phyloP scores from a whole-genome alignment of 2,797 vertebrate genomes.

The Poecilia velifera region DNA sequence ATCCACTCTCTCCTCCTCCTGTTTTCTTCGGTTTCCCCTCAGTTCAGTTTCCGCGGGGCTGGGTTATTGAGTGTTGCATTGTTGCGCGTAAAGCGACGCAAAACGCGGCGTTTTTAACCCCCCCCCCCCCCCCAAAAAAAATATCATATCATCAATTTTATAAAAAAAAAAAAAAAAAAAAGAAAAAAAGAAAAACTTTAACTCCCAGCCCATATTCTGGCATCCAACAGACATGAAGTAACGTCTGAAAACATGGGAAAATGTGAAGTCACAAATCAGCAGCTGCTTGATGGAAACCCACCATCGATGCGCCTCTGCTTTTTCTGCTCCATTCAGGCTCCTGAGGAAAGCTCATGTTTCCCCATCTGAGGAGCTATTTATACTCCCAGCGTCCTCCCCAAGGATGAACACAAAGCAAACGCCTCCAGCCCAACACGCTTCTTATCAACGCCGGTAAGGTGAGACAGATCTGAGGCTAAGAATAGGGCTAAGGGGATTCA shows the following conservation, averaged over 20 bases:
- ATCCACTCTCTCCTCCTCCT: conserved; percentile 38
- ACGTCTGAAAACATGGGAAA: not conserved
- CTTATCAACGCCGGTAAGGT: conserved; percentile 53
- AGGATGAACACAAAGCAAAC: conserved; percentile 58
- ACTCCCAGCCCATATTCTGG: not conserved
- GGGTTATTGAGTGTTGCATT: conserved; percentile 55
- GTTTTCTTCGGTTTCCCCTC: conserved; percentile 26
- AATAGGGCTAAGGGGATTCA: conserved; percentile 64
- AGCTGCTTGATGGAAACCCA: conserved; percentile 18
- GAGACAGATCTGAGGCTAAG: conserved; percentile 67
- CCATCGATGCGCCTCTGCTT: conserved; percentile 22
- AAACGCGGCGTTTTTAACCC: not conserved
- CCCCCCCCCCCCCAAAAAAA: too few species aligned
- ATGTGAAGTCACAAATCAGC: not conserved
- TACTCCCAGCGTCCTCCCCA: conserved; percentile 29
- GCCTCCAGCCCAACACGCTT: conserved; percentile 19
- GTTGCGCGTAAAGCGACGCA: conserved; percentile 1
- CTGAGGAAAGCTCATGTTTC: conserved; percentile 53
- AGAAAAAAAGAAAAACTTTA: not conserved
- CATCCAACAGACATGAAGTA: not conserved
- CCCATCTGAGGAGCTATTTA: conserved; percentile 54
- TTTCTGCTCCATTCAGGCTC: conserved; percentile 32
- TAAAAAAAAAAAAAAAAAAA: too few species aligned
- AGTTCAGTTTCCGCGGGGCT: conserved; percentile 69
- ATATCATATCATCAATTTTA: too few species aligned